Conservation (phyloP, 2,888 invertebrate species). For the Atethmia centrago region DNA sequence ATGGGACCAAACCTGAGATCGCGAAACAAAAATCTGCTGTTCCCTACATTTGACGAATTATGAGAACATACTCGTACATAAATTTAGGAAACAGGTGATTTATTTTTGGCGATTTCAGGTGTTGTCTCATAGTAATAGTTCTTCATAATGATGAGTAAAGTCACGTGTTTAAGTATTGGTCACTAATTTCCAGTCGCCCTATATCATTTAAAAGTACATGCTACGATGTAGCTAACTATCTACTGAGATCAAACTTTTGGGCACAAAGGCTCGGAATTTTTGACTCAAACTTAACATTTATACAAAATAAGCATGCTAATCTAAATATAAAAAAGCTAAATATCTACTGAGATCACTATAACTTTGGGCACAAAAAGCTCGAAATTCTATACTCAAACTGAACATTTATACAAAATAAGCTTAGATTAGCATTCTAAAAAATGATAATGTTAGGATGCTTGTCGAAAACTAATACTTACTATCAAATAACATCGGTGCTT, state of each 20-base stretch:
- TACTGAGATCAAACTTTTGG: not conserved
- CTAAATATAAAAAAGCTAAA: not conserved
- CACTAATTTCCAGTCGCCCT: too few relatives aligned
- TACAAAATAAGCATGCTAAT: not conserved
- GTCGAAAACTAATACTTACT: not conserved
- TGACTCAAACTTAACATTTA: not conserved
- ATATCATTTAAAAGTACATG: not conserved
- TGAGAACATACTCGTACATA: too few relatives aligned
- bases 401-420: not conserved
- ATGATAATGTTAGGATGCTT: not conserved
- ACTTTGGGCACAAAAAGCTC: not conserved
- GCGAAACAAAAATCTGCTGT: too few relatives aligned
- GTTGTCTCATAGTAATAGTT: too few relatives aligned
- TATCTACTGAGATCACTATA: not conserved
- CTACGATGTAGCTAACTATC: not conserved
- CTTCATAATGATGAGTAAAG: too few relatives aligned
- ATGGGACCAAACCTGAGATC: too few relatives aligned
- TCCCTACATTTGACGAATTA: too few relatives aligned
- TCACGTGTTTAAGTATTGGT: too few relatives aligned
- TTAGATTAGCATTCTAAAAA: not conserved
- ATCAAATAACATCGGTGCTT: constrained; percentile 50
- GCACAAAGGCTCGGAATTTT: not conserved
- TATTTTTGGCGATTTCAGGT: too few relatives aligned
- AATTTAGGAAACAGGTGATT: too few relatives aligned
- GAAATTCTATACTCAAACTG: not conserved